Percentiles rank a stretch among this genome's conserved stretches.
These are phyloP conservation scores for Volucella zonaria DNA, from an alignment of 2,888 invertebrate species.

Conservation along the genomic window DNA sequence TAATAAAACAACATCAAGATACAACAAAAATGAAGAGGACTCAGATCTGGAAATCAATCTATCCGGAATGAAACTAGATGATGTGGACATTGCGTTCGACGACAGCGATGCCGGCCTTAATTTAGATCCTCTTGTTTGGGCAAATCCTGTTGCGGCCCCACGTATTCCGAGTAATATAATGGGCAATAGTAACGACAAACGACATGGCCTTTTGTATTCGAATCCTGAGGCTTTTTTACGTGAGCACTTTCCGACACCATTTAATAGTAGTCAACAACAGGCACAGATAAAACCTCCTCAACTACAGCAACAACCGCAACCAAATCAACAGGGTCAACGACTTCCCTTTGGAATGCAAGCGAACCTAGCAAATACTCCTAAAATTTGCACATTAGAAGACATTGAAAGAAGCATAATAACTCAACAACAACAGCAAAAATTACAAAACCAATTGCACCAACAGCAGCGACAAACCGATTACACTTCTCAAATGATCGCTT, in stretches of 20 bases:
- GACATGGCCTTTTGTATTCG: constrained; percentile 57
- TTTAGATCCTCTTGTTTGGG: constrained; percentile 83
- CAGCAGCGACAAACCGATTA: constrained; percentile 72
- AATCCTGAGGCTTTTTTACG: constrained; percentile 78
- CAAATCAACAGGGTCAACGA: constrained; percentile 48
- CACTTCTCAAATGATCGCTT: constrained; percentile 71
- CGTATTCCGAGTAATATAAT: constrained; percentile 56
- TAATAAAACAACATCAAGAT: constrained; percentile 23
- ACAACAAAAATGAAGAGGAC: constrained; percentile 77
- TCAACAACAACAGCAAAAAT: constrained; percentile 77
- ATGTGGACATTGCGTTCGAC: constrained; percentile 80
- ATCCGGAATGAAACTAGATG: constrained; percentile 81
- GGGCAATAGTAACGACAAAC: constrained; percentile 61
- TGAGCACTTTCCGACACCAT: constrained; percentile 78
- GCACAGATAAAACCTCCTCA: constrained; percentile 56
- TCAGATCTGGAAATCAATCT: constrained; percentile 82
- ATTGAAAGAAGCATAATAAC: constrained; percentile 82
- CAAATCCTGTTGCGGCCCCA: constrained; percentile 78
- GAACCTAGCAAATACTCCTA: constrained; percentile 75
- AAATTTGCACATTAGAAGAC: constrained; percentile 82
- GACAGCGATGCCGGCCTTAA: constrained; percentile 79
- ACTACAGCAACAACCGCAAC: constrained; percentile 56
- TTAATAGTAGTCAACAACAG: constrained; percentile 75
- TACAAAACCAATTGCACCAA: constrained; percentile 42
- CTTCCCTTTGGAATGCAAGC: constrained; percentile 76